Base-by-base conservation (phyloP, 1,140 invertebrate genomes). In the Hydropsyche tenuis region DNA sequence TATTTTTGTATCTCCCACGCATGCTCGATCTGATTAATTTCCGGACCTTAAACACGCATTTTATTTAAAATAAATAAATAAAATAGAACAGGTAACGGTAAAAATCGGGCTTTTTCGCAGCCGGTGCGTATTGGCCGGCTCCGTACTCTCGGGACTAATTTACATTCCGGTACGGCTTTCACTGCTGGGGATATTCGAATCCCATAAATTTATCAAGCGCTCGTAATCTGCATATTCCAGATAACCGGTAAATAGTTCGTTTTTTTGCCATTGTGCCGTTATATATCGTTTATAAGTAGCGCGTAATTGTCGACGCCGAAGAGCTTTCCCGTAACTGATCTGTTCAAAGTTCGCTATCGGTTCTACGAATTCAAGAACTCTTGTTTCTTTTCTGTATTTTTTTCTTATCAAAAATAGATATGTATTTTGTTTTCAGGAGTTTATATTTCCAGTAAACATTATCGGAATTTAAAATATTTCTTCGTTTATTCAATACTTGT, bases 191-290 rank as follows among this genome's bases (percentile, higher is more conserved):
- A 70, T 70, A 70, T 70, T 46, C 25, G 69, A 70, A 70, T 70
- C 69, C 69, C 48, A 70, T 70, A 70, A 70, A 70, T 70, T 60
- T 70, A 70, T 70, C 69, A 70, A 62, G 42, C 23, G 23, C 37
- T 56, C 53, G 48, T 70, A 70, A 70, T 70, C 69, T 70, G 30
- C 53, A 70, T 62, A 70, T 70, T 70, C 53, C 11, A 56, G 53
- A 70, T 62, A 30, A 62, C 69, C 30, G 16, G 69, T 68, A 68
- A 68, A 68, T 68, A 68, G 65, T 45, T 68, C 22, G 25, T 48
- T 48, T 48, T 45, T n/a, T 68, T 68, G 42, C 60, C 60, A 42
- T 51, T 65, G 30, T 43, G 42, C 43, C 20, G 9, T 37, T 37
- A 9, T 37, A 37, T 37, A 37, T 37, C 9, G 30, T 37, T 37